These are phyloP conservation scores for Parasteatoda tepidariorum DNA, from an alignment of 1,140 invertebrate genomes.

Conservation along the genomic window DNA sequence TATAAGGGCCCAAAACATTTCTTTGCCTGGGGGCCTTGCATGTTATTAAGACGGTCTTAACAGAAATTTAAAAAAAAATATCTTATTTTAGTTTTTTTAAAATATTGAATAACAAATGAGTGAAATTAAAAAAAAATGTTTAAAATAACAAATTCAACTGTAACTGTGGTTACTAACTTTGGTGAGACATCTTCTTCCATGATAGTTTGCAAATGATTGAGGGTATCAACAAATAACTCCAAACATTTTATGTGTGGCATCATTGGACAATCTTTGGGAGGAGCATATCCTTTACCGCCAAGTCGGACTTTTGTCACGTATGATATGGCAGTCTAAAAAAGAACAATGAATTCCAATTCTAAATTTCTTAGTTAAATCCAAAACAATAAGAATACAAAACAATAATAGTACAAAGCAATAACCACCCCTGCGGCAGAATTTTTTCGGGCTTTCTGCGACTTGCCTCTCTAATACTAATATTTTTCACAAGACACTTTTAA, in stretches of 20 bases:
- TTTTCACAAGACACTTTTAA: not conserved
- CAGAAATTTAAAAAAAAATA: not conserved
- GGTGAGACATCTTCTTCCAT: slow-evolving; percentile 66
- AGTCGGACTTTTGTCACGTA: slow-evolving; percentile 67
- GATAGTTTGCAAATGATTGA: slow-evolving; percentile 68
- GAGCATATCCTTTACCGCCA: slow-evolving; percentile 69
- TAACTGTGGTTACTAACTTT: slow-evolving; percentile 15
- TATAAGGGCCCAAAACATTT: too few species aligned
- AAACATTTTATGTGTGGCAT: slow-evolving; percentile 66
- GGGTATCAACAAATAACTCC: slow-evolving; percentile 66
- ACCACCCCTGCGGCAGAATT: not conserved
- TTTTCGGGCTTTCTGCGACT: not conserved
- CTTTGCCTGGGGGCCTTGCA: too few species aligned
- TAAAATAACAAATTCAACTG: not conserved
- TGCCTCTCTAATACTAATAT: too few species aligned
- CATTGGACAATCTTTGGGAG: slow-evolving; percentile 65
- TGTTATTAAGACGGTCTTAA: too few species aligned
- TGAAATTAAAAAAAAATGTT: not conserved
- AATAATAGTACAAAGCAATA: not conserved
- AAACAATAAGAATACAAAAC: not conserved
- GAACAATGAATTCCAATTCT: not conserved
- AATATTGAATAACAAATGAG: not conserved
- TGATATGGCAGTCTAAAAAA: slow-evolving; percentile 62
- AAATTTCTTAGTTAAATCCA: not conserved
- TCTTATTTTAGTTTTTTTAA: not conserved